phyloP scores from a whole-genome alignment of 2,797 vertebrate genomes.

The Limnodromus scolopaceus region DNA sequence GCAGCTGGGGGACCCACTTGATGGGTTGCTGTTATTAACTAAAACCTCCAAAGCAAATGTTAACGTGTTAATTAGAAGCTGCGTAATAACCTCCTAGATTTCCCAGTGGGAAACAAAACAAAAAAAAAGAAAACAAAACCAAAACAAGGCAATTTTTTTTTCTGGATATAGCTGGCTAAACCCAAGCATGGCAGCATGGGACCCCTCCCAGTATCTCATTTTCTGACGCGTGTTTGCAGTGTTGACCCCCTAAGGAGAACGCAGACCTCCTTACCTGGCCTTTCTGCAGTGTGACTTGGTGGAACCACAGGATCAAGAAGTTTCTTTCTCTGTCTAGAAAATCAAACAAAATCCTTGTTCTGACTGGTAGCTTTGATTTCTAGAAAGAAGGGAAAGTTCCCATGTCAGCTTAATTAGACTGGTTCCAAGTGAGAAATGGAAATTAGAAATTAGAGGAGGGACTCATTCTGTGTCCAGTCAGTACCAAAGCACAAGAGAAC shows the following conservation, averaged over 20 bases:
- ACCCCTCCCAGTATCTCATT: neutral
- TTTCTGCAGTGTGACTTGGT: neutral
- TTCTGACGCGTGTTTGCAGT: neutral
- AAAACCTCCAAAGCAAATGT: slow-evolving; percentile 55
- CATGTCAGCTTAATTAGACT: neutral
- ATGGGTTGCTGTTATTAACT: slow-evolving; percentile 44
- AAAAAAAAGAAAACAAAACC: neutral
- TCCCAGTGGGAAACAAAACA: slow-evolving; percentile 24
- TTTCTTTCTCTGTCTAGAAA: neutral
- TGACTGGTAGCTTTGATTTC: neutral
- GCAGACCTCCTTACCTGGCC: fast-evolving
- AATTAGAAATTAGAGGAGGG: neutral
- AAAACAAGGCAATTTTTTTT: neutral
- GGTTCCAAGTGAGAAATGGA: neutral
- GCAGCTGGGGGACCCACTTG: slow-evolving; percentile 12
- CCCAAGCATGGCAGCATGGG: neutral
- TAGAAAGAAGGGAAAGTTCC: neutral
- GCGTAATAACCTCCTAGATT: slow-evolving; percentile 42
- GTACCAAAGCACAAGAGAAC: neutral
- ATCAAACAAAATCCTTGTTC: neutral
- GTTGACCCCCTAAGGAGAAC: fast-evolving
- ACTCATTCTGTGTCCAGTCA: neutral
- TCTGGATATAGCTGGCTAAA: neutral
- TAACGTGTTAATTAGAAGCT: slow-evolving; percentile 64
- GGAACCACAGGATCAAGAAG: neutral